Base-by-base conservation (phyloP, 1,140 invertebrate genomes). In the Penaeus japonicus region DNA sequence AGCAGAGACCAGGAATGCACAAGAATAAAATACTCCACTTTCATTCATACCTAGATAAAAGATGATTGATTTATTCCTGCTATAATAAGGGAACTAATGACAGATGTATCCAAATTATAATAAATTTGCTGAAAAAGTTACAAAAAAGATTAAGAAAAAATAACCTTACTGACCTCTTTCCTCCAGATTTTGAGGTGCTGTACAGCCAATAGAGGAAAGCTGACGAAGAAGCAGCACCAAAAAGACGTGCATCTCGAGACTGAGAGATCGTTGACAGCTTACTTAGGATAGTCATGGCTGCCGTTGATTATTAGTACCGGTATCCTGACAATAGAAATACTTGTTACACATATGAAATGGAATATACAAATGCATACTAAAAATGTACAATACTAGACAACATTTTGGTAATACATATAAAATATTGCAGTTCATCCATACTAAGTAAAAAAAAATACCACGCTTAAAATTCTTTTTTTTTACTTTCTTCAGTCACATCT, bases 201-300 rank as follows among this genome's bases (percentile, higher is more conserved):
- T 89, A 86, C 4, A 89, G 65, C 89, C 89, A 89, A 20, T 83
- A 86, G 0, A 89, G 89, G 35, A 89, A 70, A 1, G 89, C 84
- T 81, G 78, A 32, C 24, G 78, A 83, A 27, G 89, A 89, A 4
- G 84, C 27, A 30, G 85, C 62, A 17, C 83, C 84, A 73, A 89
- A 89, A 24, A 89, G 39, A 17, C 85, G 81, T 22, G 84, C 85
- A 81, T 89, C 89, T 73, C 84, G 79, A 55, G 81, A 83, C 62
- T 85, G 84, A n/a, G 84, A 83, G 15, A 81, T 47, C 7, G 62
- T 30, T 3, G 83, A 89, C 32, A 89, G 32, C 39, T 89, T 89
- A 62, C 89, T 89, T 27, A 89, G 39, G 27, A 84, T 30, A 12
- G 53, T 54, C 81, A 88, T 88, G 57, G 12, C 32, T 87, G 47